Base-by-base conservation (phyloP, 2,888 invertebrate species). In the Prenolepis imparis region DNA sequence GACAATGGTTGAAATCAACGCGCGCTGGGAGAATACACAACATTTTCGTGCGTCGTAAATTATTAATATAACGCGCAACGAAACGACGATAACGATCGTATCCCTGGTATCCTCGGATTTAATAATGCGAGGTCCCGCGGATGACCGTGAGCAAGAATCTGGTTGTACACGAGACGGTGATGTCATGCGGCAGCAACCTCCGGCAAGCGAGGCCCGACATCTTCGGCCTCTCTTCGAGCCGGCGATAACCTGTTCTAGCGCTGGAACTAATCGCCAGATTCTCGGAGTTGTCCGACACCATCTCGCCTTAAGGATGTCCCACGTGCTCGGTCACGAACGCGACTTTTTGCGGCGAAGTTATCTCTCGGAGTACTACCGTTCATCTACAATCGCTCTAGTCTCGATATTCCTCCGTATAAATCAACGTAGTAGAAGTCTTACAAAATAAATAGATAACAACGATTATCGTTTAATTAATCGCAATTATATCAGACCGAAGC, bases 211-310 rank as follows among this genome's bases (percentile, higher is more conserved):
- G 83, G 73, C 63, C 82, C 87, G 36, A 63, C 74, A 39, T 70
- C 86, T 39, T 75, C 55, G 41, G 18, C 36, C 68, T 63, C 82
- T 80, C 77, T 67, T 74, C 73, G 28, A 52, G n/a, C 70, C 74
- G 66, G 57, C 84, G 77, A 87, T 77, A 87, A 87, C 87, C 87
- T 82, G 86, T 86, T 84, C 84, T 28, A 77, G 15, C 80, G 66
- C 15, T 77, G 44, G 59, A 80, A 80, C 78, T 80, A 72, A 80
- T 80, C 78, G 78, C 21, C 78, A 44, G 72, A 44, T 80, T 80
- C 78, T 80, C 78, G 44, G 72, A 24, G 72, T 61, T 59, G 78
- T 61, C 59, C 73, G 78, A 72, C 59, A 80, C 72, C 48, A 59
- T 61, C 78, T 80, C 78, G 78, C 72, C 72, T 61, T 72, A 72